phyloP scores from a whole-genome alignment of 2,888 invertebrate species.

The Apotomis capreana region DNA sequence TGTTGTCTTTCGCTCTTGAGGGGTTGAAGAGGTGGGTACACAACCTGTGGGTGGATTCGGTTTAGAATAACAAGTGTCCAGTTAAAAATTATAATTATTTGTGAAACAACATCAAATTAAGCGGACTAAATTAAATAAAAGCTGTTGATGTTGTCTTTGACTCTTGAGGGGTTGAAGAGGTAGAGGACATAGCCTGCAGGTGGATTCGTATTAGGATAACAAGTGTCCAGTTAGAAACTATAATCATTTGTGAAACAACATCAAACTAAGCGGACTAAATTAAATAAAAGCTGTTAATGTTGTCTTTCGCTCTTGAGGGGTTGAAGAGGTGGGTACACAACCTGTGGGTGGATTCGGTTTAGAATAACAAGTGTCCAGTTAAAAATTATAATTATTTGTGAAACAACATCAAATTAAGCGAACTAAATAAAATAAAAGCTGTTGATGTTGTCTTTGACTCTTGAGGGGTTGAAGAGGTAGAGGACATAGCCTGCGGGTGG shows the following conservation, averaged over 20 bases:
- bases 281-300: constrained; percentile 82
- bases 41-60: constrained; percentile 53
- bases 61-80: too few species aligned
- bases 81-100: too few species aligned
- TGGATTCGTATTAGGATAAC: too few species aligned
- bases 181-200: constrained; percentile 71
- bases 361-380: too few species aligned
- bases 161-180: constrained; percentile 82
- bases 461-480: constrained; percentile 84
- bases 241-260: too few species aligned
- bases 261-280: too few species aligned
- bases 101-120: too few species aligned
- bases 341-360: constrained; percentile 49
- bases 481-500: constrained; percentile 60
- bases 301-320: constrained; percentile 74
- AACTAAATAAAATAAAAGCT: constrained; percentile 55
- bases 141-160: constrained; percentile 85
- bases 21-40: constrained; percentile 85
- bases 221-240: too few species aligned
- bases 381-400: too few species aligned
- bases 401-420: too few species aligned
- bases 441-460: constrained; percentile 84
- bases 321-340: constrained; percentile 83
- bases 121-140: too few species aligned
- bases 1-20: constrained; percentile 74